A percentile compares a stretch with the other conserved stretches of the same genome.
phyloP scores from a whole-genome alignment of 1,140 invertebrate genomes.

The Diprion similis region DNA sequence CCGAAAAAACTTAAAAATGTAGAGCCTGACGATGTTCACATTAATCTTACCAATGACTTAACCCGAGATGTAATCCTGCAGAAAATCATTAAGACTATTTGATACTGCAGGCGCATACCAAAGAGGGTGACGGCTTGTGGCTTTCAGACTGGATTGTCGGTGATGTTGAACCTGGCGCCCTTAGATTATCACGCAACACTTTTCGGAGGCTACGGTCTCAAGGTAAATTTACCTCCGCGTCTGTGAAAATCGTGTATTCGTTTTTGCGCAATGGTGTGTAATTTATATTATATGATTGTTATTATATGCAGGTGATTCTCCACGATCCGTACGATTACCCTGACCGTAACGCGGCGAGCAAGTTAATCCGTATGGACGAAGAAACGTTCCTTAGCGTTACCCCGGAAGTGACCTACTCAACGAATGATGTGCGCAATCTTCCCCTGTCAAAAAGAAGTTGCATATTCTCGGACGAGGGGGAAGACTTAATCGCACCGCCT shows the following conservation, averaged over 20 bases:
- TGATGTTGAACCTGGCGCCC: conserved; percentile 59
- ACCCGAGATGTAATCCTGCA: too few species aligned
- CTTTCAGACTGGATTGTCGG: conserved; percentile 67
- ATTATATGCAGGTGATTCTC: conserved; percentile 60
- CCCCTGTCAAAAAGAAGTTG: conserved; percentile 61
- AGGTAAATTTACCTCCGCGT: conserved; percentile 33
- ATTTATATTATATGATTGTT: conserved; percentile 18
- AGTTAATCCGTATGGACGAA: conserved; percentile 60
- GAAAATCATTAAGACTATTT: background rate
- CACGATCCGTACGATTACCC: conserved; percentile 69
- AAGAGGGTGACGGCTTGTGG: conserved; percentile 63
- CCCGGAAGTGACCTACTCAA: conserved; percentile 67
- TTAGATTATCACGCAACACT: conserved; percentile 44
- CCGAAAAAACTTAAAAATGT: too few species aligned
- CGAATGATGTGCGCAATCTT: conserved; percentile 59
- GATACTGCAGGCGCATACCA: background rate
- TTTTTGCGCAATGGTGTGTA: conserved; percentile 25
- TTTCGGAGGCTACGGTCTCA: conserved; percentile 35
- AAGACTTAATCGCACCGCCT: conserved; percentile 43
- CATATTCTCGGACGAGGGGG: conserved; percentile 64
- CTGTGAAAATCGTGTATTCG: background rate
- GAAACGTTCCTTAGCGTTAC: conserved; percentile 67
- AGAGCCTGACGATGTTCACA: conserved; percentile 48
- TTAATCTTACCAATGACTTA: background rate
- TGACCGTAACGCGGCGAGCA: conserved; percentile 63